These are phyloP conservation scores for Psococerastis gibbosa DNA, from an alignment of 2,888 invertebrate genomes.

Conservation along the genomic window DNA sequence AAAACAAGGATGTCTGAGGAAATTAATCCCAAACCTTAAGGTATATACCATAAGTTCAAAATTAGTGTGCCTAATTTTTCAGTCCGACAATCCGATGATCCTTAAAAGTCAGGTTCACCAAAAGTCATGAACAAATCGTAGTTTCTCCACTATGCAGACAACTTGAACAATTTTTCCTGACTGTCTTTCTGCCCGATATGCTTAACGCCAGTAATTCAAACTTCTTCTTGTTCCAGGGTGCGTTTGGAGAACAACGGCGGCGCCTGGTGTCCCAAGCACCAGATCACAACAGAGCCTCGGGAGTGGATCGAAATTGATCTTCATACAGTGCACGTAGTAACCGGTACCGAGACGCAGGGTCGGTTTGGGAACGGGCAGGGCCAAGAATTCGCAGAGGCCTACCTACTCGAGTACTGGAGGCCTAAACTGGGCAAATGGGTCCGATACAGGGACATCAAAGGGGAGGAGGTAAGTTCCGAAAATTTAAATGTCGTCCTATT, in stretches of 20 bases:
- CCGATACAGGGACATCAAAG: constrained; percentile 51
- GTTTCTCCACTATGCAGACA: no score
- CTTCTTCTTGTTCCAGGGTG: constrained; percentile 47
- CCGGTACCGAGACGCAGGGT: constrained; percentile 65
- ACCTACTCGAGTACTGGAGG: constrained; percentile 68
- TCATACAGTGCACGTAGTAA: constrained; percentile 58
- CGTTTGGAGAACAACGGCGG: constrained; percentile 67
- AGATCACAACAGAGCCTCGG: constrained; percentile 53
- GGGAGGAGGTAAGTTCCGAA: constrained; percentile 47
- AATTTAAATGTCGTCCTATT: no score
- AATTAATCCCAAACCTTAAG: no score
- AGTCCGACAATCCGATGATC: no score
- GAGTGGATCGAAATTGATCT: constrained; percentile 72
- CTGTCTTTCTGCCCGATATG: no score
- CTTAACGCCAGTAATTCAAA: no score
- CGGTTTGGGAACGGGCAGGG: constrained; percentile 85
- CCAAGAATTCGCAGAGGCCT: constrained; percentile 68
- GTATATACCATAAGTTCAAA: no score
- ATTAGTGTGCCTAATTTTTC: no score
- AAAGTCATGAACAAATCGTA: no score
- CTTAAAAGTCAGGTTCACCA: no score
- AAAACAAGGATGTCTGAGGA: no score
- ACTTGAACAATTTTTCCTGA: no score
- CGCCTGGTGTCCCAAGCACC: constrained; percentile 80
- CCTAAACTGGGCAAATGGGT: constrained; percentile 65